Evolutionary conservation across 2,888 invertebrate genomes (phyloP), one percentile per base, ranked within the genome.

Genomic region (Leptothorax acervorum): DNA sequence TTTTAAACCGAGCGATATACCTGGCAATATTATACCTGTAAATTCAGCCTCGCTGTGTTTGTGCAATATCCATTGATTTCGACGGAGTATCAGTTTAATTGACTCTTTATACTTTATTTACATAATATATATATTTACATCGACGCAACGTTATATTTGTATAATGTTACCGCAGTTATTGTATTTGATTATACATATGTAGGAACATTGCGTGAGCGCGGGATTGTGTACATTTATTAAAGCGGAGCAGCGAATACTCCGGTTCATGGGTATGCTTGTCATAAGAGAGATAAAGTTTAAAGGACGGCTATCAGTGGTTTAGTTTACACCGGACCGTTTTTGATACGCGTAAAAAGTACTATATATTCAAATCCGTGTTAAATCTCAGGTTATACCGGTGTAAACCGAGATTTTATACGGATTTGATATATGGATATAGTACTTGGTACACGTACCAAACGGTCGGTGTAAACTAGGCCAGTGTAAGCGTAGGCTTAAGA

Each of bases 221-320:
- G 66, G 55, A 66, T 66, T 78, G 55, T 53, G 78, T 78, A 55
- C 31, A 42, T 78, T 78, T 78, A 53, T 65, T 42, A 55, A 65
- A 65, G 18, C 42, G 65, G n/a, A 78, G 42, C 63, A 28, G 35
- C 51, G 53, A 85, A 83, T 83, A 70, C 78, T 88, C 78, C 74
- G 35, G 73, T 85, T 75, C 66, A 55, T 88, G 71, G 60, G 48
- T 88, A 85, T 71, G 76, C 31, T 84, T 76, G 82, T 83, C 75
- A 74, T 48, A 42, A 63, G 51, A 84, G 45, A 31, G 55, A 84
- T 86, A 86, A 66, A 57, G 55, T 82, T 63, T 86, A 71, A 74
- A 82, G 63, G 81, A 86, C 31, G 62, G 51, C 45, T 65, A 76
- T 48, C n/a, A 35, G n/a, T 45, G 15, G 23, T 0, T 0, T 23